phyloP scores from a whole-genome alignment of 2,113 vertebrate species.

The Emberiza fucata region DNA sequence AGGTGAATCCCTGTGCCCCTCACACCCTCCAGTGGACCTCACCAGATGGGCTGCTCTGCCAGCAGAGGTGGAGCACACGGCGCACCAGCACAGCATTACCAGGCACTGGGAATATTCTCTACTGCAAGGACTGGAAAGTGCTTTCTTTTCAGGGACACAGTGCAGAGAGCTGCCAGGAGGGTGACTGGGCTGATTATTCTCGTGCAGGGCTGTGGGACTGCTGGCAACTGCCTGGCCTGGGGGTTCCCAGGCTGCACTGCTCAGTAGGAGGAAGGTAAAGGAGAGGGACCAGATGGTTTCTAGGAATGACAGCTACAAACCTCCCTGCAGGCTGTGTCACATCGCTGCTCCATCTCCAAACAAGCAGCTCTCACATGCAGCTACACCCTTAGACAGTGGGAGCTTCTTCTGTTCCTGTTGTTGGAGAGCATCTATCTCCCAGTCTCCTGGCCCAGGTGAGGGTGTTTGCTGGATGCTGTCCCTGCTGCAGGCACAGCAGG shows the following conservation, averaged over 20 bases:
- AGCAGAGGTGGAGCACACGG: not conserved
- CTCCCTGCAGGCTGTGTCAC: not conserved
- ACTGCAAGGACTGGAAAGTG: not conserved
- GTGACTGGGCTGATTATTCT: not conserved
- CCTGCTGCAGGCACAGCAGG: not conserved
- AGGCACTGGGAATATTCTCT: not conserved
- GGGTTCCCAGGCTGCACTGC: not conserved
- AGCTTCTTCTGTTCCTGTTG: not conserved
- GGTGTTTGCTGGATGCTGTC: not conserved
- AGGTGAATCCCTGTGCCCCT: not conserved
- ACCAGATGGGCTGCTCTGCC: not conserved
- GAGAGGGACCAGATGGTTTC: not conserved
- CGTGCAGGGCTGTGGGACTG: not conserved
- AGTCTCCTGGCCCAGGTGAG: not conserved
- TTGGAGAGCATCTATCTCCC: not conserved
- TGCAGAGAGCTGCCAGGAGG: not conserved
- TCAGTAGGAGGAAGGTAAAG: not conserved
- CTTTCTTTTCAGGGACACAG: not conserved
- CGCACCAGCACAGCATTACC: not conserved
- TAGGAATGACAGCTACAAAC: not conserved
- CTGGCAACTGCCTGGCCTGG: not conserved
- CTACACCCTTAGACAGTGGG: not conserved
- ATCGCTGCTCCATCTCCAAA: not conserved
- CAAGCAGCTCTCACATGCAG: not conserved
- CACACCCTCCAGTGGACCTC: rapidly evolving